These are phyloP conservation scores for Drosophila pegasa DNA, from an alignment of 2,888 invertebrate genomes.

Conservation along the genomic window DNA sequence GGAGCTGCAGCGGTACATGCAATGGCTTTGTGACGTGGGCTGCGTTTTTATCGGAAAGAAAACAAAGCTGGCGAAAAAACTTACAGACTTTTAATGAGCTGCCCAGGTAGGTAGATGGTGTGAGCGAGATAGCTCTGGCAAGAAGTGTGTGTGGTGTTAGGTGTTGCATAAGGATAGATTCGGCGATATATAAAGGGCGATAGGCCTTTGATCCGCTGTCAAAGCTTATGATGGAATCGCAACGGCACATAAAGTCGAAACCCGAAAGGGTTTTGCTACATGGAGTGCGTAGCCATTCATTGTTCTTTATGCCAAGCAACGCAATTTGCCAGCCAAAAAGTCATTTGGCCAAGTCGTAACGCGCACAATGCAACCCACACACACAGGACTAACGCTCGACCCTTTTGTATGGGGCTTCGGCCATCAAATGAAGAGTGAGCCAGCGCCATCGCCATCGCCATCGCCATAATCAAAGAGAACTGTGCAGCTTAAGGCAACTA, in stretches of 20 bases:
- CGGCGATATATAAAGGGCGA: constrained; percentile 3
- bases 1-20: constrained; percentile 39
- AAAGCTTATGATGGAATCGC: constrained; percentile 43
- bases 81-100: constrained; percentile 68
- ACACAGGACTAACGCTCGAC: constrained; percentile 20
- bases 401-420: constrained; percentile 32
- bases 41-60: constrained; percentile 32
- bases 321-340: constrained; percentile 59
- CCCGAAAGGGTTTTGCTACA: constrained; percentile 30
- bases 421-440: constrained; percentile 18
- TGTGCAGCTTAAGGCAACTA: constrained; percentile 59
- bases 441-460: constrained; percentile 42
- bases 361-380: constrained; percentile 57
- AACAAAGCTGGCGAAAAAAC: constrained; percentile 57
- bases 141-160: neutral
- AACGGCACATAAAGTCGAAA: constrained; percentile 24
- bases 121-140: constrained; percentile 29
- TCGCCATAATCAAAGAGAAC: constrained; percentile 57
- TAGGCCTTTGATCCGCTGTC: constrained; percentile 20
- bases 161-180: constrained; percentile 13
- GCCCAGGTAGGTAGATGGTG: constrained; percentile 27
- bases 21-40: constrained; percentile 56
- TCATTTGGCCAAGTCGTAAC: constrained; percentile 63
- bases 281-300: constrained; percentile 45
- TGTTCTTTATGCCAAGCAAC: constrained; percentile 45